A percentile compares a stretch with the other conserved stretches of the same genome.
These are phyloP conservation scores for Ammospiza maritima DNA, from an alignment of 2,797 vertebrate species.

Conservation along the genomic window DNA sequence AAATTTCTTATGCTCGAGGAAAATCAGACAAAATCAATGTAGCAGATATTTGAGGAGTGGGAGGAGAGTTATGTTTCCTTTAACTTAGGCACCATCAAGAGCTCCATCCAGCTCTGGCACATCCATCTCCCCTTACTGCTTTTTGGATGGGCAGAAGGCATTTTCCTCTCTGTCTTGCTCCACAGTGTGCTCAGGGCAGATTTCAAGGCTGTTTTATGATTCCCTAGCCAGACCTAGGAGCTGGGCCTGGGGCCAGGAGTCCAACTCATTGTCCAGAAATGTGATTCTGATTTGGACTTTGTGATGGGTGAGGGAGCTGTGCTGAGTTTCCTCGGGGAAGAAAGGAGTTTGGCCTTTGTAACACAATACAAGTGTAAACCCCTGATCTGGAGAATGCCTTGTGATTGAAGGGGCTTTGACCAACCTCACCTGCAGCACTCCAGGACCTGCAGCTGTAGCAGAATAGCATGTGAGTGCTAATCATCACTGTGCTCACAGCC, in stretches of 20 bases:
- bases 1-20: background rate
- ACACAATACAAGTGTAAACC: background rate
- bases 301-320: background rate
- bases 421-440: background rate
- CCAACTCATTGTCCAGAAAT: slow-evolving; percentile 18
- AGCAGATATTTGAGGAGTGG: background rate
- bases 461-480: background rate
- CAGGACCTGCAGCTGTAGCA: background rate
- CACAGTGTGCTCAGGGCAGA: background rate
- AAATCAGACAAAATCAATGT: background rate
- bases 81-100: background rate
- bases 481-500: background rate
- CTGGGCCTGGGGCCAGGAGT: slow-evolving; percentile 24
- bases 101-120: background rate
- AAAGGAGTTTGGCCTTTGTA: background rate
- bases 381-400: background rate
- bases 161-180: background rate
- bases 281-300: slow-evolving; percentile 41
- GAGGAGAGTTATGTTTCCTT: background rate
- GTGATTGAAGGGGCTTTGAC: background rate
- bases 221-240: background rate
- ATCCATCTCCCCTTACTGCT: background rate
- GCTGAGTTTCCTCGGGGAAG: background rate
- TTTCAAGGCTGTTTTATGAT: background rate
- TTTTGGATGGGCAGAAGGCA: background rate